Conservation (phyloP, 2,113 vertebrate species). For the Archilochus colubris region DNA sequence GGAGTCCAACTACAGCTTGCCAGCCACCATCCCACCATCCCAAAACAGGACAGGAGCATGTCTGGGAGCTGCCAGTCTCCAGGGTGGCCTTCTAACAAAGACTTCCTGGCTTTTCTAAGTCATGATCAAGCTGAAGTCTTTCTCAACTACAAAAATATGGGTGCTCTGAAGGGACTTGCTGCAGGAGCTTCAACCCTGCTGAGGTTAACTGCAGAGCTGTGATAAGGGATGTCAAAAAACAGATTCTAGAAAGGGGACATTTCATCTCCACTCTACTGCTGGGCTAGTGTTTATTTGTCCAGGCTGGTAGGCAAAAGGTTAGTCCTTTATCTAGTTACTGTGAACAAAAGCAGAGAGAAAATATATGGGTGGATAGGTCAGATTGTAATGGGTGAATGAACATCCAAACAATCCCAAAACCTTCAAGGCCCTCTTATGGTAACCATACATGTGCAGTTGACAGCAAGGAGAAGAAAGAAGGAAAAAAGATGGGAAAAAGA, state of each 20-base stretch:
- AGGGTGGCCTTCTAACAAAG: not conserved
- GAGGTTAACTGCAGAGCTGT: not conserved
- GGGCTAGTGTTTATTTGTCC: constrained; percentile 33
- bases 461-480: not conserved
- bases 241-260: not conserved
- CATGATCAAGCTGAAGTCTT: not conserved
- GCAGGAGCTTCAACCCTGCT: not conserved
- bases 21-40: not conserved
- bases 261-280: constrained; percentile 3
- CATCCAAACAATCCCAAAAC: constrained; percentile 26
- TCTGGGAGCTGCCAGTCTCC: not conserved
- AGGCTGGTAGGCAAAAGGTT: constrained; percentile 31
- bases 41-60: fast-evolving
- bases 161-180: fast-evolving
- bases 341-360: not conserved
- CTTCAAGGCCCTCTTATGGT: not conserved
- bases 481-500: no score
- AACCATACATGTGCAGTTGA: not conserved
- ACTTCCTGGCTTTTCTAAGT: not conserved
- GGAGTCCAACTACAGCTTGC: not conserved
- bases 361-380: not conserved
- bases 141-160: not conserved
- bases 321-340: not conserved
- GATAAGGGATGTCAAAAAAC: not conserved
- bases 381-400: not conserved